Conservation (phyloP, 2,113 vertebrate genomes). For the Nicator chloris region DNA sequence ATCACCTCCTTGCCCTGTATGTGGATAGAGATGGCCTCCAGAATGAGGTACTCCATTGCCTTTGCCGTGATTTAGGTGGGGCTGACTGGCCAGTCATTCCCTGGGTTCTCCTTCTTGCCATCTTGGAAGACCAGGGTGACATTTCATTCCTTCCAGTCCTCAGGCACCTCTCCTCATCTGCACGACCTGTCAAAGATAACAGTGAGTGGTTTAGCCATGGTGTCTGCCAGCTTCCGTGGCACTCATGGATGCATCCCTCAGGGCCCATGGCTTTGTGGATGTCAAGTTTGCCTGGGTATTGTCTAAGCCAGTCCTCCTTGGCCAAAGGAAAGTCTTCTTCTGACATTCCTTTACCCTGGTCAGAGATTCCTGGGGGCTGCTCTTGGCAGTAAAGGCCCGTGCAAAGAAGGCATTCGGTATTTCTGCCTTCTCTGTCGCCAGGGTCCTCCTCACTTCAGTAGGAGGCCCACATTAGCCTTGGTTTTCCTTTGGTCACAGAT, state of each 20-base stretch:
- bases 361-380: background rate
- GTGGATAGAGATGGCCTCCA: background rate
- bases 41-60: background rate
- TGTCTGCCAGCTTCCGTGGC: background rate
- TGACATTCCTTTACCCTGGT: background rate
- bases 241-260: background rate
- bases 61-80: background rate
- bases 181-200: background rate
- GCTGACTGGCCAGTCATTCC: background rate
- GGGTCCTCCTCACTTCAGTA: background rate
- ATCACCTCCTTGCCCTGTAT: background rate
- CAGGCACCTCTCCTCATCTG: background rate
- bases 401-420: fast-evolving
- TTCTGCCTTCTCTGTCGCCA: background rate
- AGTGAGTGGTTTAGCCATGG: fast-evolving
- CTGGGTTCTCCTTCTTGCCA: background rate
- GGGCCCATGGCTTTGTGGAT: background rate
- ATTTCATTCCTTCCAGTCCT: background rate
- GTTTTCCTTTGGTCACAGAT: background rate
- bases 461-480: background rate
- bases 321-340: background rate
- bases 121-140: background rate
- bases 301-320: background rate
- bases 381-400: background rate
- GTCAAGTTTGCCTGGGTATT: background rate